These are phyloP conservation scores for Kuschelorhynchus macadamiae DNA, from an alignment of 2,888 invertebrate species.

Conservation along the genomic window DNA sequence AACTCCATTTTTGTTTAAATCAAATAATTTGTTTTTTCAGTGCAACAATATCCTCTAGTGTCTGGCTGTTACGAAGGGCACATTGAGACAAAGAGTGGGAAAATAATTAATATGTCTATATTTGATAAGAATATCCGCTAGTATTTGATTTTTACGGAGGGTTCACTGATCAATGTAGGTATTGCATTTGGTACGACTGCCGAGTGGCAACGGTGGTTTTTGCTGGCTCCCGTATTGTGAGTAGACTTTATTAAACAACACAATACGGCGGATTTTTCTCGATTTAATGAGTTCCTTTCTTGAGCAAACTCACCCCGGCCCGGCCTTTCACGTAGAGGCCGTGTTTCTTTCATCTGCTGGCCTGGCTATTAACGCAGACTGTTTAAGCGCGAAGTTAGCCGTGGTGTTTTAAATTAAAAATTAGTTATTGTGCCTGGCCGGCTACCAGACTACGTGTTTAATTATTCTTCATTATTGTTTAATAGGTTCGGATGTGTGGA, in stretches of 20 bases:
- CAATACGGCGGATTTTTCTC: not conserved
- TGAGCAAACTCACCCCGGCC: conserved; percentile 18
- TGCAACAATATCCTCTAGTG: no score
- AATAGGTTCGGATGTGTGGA: conserved; percentile 27
- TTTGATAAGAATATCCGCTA: no score
- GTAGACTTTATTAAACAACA: not conserved
- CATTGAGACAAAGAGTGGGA: no score
- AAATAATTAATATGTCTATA: no score
- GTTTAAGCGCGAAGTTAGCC: conserved; percentile 59
- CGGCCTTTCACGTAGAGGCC: conserved; percentile 10
- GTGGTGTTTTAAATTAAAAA: conserved; percentile 61
- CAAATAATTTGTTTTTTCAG: no score
- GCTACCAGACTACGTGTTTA: conserved; percentile 51
- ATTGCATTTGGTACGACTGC: no score
- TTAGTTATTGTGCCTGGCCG: conserved; percentile 54
- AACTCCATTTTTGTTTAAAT: no score
- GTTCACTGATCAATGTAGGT: no score
- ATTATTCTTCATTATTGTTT: conserved; percentile 50
- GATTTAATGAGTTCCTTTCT: conserved; percentile 27
- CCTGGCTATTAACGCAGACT: conserved; percentile 34
- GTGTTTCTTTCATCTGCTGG: conserved; percentile 31
- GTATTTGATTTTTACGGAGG: no score
- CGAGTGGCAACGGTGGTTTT: no score
- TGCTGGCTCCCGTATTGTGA: no score
- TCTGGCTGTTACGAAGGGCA: no score